Conservation (phyloP, 1,140 invertebrate genomes). For the Neelides sp. region DNA sequence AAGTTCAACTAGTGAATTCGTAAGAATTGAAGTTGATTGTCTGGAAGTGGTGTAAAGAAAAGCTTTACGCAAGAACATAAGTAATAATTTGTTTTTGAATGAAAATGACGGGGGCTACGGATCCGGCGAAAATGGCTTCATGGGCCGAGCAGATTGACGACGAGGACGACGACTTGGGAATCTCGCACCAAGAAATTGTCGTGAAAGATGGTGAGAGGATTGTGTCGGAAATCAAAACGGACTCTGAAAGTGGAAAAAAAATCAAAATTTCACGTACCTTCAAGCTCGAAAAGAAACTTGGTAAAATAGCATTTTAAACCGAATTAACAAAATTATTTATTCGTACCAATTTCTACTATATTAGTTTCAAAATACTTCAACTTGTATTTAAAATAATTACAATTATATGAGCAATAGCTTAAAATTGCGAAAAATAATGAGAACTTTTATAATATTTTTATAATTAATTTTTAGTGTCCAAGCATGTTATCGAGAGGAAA, state of each 20-base stretch:
- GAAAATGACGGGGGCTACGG: too few relatives aligned
- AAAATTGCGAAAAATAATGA: too few relatives aligned
- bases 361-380: too few relatives aligned
- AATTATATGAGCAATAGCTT: too few relatives aligned
- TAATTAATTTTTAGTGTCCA: slow-evolving; percentile 55
- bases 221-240: slow-evolving; percentile 22
- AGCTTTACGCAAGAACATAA: too few relatives aligned
- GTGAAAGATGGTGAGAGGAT: slow-evolving; percentile 26
- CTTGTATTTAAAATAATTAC: too few relatives aligned
- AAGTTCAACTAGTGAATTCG: too few relatives aligned
- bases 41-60: too few relatives aligned
- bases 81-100: too few relatives aligned
- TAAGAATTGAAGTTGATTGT: too few relatives aligned
- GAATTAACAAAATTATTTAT: neutral
- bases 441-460: too few relatives aligned
- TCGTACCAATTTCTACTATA: neutral
- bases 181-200: slow-evolving; percentile 18
- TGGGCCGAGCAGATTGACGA: slow-evolving; percentile 31
- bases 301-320: too few relatives aligned
- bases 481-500: slow-evolving; percentile 80
- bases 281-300: slow-evolving; percentile 28
- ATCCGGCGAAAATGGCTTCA: slow-evolving; percentile 10
- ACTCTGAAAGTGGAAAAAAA: slow-evolving; percentile 28
- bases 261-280: slow-evolving; percentile 26
- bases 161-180: neutral